Percentiles rank a stretch among this genome's conserved stretches.
phyloP scores from a whole-genome alignment of 2,888 invertebrate genomes.

The Leuctra nigra region DNA sequence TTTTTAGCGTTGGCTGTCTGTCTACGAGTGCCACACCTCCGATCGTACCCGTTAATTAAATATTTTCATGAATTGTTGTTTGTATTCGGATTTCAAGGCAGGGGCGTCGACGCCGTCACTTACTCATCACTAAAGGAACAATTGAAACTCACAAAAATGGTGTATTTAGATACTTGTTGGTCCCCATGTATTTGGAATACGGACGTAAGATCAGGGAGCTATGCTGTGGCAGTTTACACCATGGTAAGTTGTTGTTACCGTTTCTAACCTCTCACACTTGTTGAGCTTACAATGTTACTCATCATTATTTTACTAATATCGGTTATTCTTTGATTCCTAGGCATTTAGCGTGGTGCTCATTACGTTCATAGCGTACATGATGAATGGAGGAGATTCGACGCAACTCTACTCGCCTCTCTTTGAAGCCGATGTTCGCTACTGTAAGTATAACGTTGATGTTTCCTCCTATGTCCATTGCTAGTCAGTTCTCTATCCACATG shows the following conservation, averaged over 20 bases:
- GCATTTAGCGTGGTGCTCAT: conserved; percentile 68
- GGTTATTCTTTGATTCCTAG: conserved; percentile 37
- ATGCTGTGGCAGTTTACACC: conserved; percentile 73
- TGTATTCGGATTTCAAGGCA: neutral
- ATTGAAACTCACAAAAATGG: too few species aligned
- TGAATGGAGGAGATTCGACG: conserved; percentile 82
- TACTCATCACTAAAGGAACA: too few species aligned
- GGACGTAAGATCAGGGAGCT: conserved; percentile 66
- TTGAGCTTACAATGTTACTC: neutral
- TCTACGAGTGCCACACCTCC: conserved; percentile 12
- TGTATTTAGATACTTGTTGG: conserved; percentile 49
- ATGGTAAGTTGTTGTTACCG: conserved; percentile 40
- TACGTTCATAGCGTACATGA: conserved; percentile 66
- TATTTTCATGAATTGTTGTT: neutral
- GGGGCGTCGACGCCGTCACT: neutral
- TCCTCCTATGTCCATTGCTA: too few species aligned
- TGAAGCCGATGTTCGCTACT: conserved; percentile 72
- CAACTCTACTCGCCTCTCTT: conserved; percentile 85
- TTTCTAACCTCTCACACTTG: neutral
- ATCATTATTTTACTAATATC: neutral
- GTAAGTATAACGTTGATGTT: conserved; percentile 47
- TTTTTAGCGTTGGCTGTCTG: neutral
- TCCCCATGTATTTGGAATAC: conserved; percentile 83
- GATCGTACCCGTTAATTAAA: conserved; percentile 9
- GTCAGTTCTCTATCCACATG: too few species aligned